phyloP scores from a whole-genome alignment of 2,888 invertebrate genomes.

The Aquatica leii region DNA sequence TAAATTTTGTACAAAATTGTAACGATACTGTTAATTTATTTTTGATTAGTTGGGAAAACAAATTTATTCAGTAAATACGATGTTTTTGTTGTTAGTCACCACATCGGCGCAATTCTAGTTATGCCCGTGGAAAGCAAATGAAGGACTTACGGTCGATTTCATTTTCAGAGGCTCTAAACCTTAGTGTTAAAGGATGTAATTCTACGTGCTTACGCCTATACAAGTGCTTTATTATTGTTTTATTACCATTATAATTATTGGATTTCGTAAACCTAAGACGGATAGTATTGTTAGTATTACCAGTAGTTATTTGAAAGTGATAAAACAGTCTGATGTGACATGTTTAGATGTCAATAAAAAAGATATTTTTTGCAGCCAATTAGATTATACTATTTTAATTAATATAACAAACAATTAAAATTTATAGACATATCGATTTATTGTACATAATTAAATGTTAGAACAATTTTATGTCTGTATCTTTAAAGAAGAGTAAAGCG shows the following conservation, averaged over 20 bases:
- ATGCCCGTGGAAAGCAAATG: constrained; percentile 3
- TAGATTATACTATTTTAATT: constrained; percentile 2
- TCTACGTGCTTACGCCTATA: too few species aligned
- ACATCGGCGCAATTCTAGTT: constrained; percentile 2
- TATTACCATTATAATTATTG: too few species aligned
- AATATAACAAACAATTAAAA: neutral
- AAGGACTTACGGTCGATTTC: neutral
- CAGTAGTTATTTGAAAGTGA: too few species aligned
- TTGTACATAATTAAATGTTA: constrained; percentile 3
- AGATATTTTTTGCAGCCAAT: neutral
- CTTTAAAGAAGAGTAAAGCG: neutral
- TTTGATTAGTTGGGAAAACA: too few species aligned
- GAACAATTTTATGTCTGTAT: constrained; percentile 1
- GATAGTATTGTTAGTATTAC: too few species aligned
- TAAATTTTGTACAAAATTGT: too few species aligned
- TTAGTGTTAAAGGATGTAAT: too few species aligned
- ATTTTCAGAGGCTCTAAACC: too few species aligned
- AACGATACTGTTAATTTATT: too few species aligned
- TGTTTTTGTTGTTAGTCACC: constrained; percentile 1
- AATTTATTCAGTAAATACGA: too few species aligned
- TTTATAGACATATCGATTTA: neutral
- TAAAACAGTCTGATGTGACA: neutral
- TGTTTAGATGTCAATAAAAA: neutral
- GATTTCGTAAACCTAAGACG: too few species aligned
- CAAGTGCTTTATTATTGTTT: too few species aligned